Base-by-base conservation (phyloP, 2,797 vertebrate genomes). In the Urophycis tenuis region DNA sequence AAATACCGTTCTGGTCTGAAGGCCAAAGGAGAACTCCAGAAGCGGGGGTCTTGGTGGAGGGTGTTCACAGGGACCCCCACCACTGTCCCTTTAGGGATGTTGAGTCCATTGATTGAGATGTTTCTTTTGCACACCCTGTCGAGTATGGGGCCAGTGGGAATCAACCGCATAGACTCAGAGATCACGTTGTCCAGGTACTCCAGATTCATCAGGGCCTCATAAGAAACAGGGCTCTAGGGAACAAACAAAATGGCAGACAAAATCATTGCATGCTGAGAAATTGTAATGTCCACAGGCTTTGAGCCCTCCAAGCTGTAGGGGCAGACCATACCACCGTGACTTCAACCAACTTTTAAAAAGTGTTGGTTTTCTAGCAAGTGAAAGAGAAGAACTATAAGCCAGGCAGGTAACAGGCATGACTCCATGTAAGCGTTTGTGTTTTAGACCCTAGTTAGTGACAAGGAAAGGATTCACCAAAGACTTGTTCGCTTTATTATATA, bases 1-100 rank as follows among this genome's bases (percentile, higher is more conserved):
- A 25, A 15, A 36, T 80, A 93, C 93, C 93, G 92, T 83, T 94
- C 92, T 15, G 94, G 93, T 74, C 79, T 89, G 87, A 93, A 93
- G 30, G 85, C 84, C 0, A 92, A 86, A 0, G 92, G 93, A 41
- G 92, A 90, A 0, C 79, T 85, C 92, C 94, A 93, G 34, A 76
- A 88, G 3, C 78, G 81, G 0, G 87, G 90, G 77, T 92, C 78
- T 0, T 3, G 83, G 73, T 94, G 94, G 8, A 94, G 69, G 19
- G 80, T 0, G 0, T 33, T 73, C 14, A 49, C 5, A 30, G 94
- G 93, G 76, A 94, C 85, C 2, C 75, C 0, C 3, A 91, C 73
- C 6, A 88, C 0, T 0, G 77, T 86, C 41, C 88, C 92, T 69
- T 91, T 67, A 3, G 91, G 90, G 74, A 95, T 86, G 11, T 87